Percentiles rank a stretch among this genome's conserved stretches.
These are phyloP conservation scores for Leptoteleia sp. DNA, from an alignment of 1,140 invertebrate genomes.

Conservation along the genomic window DNA sequence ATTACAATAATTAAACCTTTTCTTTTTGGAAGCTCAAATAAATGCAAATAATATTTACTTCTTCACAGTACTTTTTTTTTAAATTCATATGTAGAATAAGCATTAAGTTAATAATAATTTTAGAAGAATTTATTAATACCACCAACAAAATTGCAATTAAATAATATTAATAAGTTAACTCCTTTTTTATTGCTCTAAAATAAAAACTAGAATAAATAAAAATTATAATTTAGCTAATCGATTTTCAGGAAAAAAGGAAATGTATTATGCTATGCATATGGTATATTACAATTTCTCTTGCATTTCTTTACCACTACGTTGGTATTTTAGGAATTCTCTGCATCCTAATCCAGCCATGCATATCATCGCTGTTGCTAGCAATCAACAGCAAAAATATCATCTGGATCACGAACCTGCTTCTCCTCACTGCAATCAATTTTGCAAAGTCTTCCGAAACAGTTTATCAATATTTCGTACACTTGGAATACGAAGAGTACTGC, in stretches of 20 bases:
- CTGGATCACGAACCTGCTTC: conserved; percentile 75
- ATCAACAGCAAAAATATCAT: conserved; percentile 69
- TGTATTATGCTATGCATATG: conserved; percentile 69
- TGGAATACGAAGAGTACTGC: conserved; percentile 74
- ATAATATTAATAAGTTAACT: too few relatives aligned
- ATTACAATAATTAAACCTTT: neutral
- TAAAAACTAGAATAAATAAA: too few relatives aligned
- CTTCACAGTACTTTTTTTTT: too few relatives aligned
- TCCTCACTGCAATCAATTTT: conserved; percentile 73
- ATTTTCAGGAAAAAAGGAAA: neutral
- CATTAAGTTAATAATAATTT: too few relatives aligned
- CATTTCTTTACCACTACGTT: conserved; percentile 71
- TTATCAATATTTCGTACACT: conserved; percentile 66
- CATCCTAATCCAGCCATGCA: conserved; percentile 73
- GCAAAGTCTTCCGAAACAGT: conserved; percentile 70
- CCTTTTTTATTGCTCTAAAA: too few relatives aligned
- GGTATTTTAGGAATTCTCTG: conserved; percentile 72
- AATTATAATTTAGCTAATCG: conserved; percentile 9
- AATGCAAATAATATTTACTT: too few relatives aligned
- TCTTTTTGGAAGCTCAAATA: too few relatives aligned
- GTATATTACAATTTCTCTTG: conserved; percentile 71
- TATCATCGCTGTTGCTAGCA: conserved; percentile 74
- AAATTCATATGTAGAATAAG: too few relatives aligned
- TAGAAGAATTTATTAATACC: too few relatives aligned
- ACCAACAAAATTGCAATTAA: too few relatives aligned